Evolutionary conservation across 1,140 invertebrate species (phyloP).

Genomic region (Anoplolepis gracilipes): DNA sequence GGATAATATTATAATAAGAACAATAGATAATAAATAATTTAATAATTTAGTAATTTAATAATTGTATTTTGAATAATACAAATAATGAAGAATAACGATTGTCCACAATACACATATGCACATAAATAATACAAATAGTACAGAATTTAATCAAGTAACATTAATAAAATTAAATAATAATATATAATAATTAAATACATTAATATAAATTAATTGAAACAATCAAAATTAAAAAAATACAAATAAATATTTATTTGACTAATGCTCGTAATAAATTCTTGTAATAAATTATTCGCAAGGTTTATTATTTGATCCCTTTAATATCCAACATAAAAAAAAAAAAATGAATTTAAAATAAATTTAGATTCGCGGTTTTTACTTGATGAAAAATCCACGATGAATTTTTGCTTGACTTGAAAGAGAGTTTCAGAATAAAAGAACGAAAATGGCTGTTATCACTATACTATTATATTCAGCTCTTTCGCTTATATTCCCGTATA

Average conservation of each 20-base stretch:
- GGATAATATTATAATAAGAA: too few relatives aligned
- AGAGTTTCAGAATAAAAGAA: slow-evolving; percentile 46
- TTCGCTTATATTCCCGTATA: slow-evolving; percentile 38
- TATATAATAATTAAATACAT: too few relatives aligned
- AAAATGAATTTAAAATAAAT: slow-evolving; percentile 24
- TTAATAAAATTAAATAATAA: not conserved
- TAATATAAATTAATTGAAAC: not conserved
- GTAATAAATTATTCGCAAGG: slow-evolving; percentile 16
- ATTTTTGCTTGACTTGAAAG: slow-evolving; percentile 61
- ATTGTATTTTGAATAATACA: not conserved
- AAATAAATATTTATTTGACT: too few relatives aligned
- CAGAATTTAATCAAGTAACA: not conserved
- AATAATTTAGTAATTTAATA: too few relatives aligned
- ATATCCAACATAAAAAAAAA: not conserved
- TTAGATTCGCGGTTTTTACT: slow-evolving; percentile 32
- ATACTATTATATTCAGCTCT: slow-evolving; percentile 67
- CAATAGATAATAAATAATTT: too few relatives aligned
- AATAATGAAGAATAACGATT: too few relatives aligned
- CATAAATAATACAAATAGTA: too few relatives aligned
- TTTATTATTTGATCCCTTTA: not conserved
- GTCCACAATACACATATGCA: too few relatives aligned
- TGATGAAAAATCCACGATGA: slow-evolving; percentile 49
- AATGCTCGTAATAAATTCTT: too few relatives aligned
- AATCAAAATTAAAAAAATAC: slow-evolving; percentile 5
- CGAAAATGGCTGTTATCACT: slow-evolving; percentile 69